Conservation (phyloP, 2,888 invertebrate genomes). For the Spisula subtruncata region DNA sequence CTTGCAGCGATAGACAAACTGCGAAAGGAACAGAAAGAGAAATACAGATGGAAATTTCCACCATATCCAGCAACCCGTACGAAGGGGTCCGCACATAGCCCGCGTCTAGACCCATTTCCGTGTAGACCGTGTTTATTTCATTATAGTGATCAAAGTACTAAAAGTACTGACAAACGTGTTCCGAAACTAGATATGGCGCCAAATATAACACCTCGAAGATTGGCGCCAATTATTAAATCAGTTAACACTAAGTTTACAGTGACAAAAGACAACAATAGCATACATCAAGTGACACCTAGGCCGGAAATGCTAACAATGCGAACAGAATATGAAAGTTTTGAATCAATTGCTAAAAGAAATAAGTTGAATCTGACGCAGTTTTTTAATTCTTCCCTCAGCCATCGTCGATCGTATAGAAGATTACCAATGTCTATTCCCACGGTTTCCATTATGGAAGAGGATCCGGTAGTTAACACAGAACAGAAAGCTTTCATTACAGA, state of each 20-base stretch:
- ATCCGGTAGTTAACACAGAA: constrained; percentile 26
- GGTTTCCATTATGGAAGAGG: constrained; percentile 66
- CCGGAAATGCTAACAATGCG: constrained; percentile 72
- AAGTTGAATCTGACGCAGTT: constrained; percentile 71
- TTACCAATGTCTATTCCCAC: constrained; percentile 62
- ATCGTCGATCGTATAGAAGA: constrained; percentile 44
- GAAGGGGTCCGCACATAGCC: constrained; percentile 56
- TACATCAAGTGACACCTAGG: constrained; percentile 43
- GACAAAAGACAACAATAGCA: neutral
- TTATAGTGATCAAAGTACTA: constrained; percentile 46
- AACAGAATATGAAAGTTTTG: constrained; percentile 80
- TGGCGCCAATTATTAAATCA: constrained; percentile 72
- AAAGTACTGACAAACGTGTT: neutral
- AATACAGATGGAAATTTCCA: constrained; percentile 60
- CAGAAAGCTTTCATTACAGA: constrained; percentile 68
- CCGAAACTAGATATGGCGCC: constrained; percentile 66
- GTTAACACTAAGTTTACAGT: constrained; percentile 52
- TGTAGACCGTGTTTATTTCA: constrained; percentile 67
- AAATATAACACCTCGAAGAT: constrained; percentile 64
- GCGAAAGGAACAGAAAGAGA: constrained; percentile 51
- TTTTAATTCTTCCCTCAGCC: constrained; percentile 61
- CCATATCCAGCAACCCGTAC: constrained; percentile 64
- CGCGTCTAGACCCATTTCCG: constrained; percentile 73
- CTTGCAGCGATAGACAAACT: constrained; percentile 68
- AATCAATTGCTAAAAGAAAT: constrained; percentile 77